A percentile compares a stretch with the other conserved stretches of the same genome.
phyloP scores from a whole-genome alignment of 2,797 vertebrate genomes.

The Acanthurus lineatus region DNA sequence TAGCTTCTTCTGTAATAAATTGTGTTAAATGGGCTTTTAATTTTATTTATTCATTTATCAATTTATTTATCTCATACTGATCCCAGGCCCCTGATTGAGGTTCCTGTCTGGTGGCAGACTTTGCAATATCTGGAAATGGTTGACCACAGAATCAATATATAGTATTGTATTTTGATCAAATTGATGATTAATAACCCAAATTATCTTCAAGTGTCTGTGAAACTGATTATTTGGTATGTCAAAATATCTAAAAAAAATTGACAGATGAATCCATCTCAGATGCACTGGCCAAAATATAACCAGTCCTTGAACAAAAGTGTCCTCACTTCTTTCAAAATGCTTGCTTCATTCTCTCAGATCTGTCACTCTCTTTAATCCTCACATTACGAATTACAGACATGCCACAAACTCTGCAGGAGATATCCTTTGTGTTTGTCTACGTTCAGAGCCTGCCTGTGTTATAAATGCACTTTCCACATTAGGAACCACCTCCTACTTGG shows the following conservation, averaged over 20 bases:
- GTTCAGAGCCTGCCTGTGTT: slow-evolving; percentile 32
- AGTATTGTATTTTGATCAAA: too few relatives aligned
- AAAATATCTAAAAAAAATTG: too few relatives aligned
- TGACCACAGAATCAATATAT: too few relatives aligned
- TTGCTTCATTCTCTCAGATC: slow-evolving; percentile 6
- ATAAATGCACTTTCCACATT: slow-evolving; percentile 54
- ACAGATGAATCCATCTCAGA: neutral
- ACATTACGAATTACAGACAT: slow-evolving; percentile 12
- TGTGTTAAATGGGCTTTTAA: too few relatives aligned
- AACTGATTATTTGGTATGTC: neutral
- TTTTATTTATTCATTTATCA: too few relatives aligned
- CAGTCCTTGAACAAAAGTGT: neutral
- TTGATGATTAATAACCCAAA: neutral
- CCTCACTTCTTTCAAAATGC: neutral
- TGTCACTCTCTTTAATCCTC: slow-evolving; percentile 4
- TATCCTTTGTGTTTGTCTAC: slow-evolving; percentile 51
- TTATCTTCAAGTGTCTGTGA: neutral
- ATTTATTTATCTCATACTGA: too few relatives aligned
- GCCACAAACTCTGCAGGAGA: slow-evolving; percentile 32
- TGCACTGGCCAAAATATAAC: neutral
- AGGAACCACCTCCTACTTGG: slow-evolving; percentile 55
- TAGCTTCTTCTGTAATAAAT: too few relatives aligned
- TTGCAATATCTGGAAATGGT: too few relatives aligned
- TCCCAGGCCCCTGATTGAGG: too few relatives aligned
- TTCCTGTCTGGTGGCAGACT: too few relatives aligned